Percentiles rank a stretch among this genome's conserved stretches.
Evolutionary conservation across 2,888 invertebrate genomes (phyloP).

Genomic region (Baccha elongata): DNA sequence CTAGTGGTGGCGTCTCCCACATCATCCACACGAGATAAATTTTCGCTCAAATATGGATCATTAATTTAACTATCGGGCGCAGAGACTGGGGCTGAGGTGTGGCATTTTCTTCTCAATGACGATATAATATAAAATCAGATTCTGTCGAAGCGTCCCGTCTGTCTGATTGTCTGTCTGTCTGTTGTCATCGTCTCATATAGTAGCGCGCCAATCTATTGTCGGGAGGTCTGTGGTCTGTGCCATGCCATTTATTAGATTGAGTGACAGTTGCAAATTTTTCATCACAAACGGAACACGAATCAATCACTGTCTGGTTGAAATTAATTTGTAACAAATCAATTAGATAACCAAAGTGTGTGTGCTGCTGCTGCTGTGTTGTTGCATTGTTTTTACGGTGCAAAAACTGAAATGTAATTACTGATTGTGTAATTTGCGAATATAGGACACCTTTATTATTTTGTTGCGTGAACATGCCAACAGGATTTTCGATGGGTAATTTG

Average conservation of each 20-base stretch:
- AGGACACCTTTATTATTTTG: conserved; percentile 35
- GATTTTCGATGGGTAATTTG: too few species aligned
- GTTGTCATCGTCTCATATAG: conserved; percentile 8
- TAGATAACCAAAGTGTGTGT: conserved; percentile 29
- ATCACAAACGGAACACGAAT: conserved; percentile 61
- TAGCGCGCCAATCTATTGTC: conserved; percentile 37
- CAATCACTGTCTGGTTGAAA: conserved; percentile 64
- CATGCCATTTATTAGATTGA: conserved; percentile 45
- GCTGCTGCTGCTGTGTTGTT: neutral
- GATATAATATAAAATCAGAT: too few species aligned
- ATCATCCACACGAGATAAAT: conserved; percentile 46
- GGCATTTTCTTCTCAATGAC: conserved; percentile 20
- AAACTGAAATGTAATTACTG: neutral
- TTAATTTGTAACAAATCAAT: conserved; percentile 70
- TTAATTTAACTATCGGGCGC: conserved; percentile 52
- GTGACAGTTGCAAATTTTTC: conserved; percentile 61
- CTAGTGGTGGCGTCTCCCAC: conserved; percentile 35
- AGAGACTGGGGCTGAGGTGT: conserved; percentile 34
- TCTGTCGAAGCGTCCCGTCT: conserved; percentile 12
- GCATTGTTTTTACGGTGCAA: conserved; percentile 4
- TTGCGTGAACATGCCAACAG: neutral
- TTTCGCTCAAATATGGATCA: conserved; percentile 57
- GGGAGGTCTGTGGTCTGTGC: conserved; percentile 30
- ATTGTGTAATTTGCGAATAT: conserved; percentile 10
- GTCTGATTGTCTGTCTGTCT: neutral